Evolutionary conservation across 1,140 invertebrate species (phyloP), one percentile per base, ranked within the genome.

Genomic region (Cephus cinctus): DNA sequence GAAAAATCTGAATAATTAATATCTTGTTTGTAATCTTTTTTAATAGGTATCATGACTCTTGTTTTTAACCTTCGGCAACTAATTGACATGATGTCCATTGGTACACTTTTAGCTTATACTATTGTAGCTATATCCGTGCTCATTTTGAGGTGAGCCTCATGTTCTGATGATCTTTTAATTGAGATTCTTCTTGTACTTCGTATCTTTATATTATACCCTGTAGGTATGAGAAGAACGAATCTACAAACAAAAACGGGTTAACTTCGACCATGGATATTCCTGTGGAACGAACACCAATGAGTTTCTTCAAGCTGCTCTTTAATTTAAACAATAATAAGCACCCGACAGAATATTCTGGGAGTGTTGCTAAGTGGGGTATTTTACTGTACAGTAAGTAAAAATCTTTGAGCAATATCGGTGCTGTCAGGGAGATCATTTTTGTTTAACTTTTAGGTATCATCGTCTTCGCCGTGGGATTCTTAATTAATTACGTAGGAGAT

Each of bases 21-120:
- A 21, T 18, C 11, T 40, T 34, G 15, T 25, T 43, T 32, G 16
- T 46, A 2, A 43, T 49, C 52, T 46, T 50, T 43, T 25, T 60
- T 78, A 72, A 31, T 75, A 84, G 92, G 87, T 35, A 47, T 86
- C 1, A 92, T 97, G 85, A 89, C 93, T 1, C 82, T 89, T 11
- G 63, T 96, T 19, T 96, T 98, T 69, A 84, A 96, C 69, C 67
- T 97, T 25, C 81, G 88, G 9, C 88, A 94, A 65, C 76, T 98
- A 16, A 91, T 97, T 8, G 90, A 94, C 59, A 93, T 98, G 87
- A 92, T 97, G 85, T 95, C 92, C 0, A 96, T 98, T 58, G 94
- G 94, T 42, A 97, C 94, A 1, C 73, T 98, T 0, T 76, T 97
- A 35, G 94, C 94, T 0, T 97, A 96, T 67, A 90, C 92, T 6